Conservation (phyloP, 2,113 vertebrate genomes). For the Cyprinodon tularosa region DNA sequence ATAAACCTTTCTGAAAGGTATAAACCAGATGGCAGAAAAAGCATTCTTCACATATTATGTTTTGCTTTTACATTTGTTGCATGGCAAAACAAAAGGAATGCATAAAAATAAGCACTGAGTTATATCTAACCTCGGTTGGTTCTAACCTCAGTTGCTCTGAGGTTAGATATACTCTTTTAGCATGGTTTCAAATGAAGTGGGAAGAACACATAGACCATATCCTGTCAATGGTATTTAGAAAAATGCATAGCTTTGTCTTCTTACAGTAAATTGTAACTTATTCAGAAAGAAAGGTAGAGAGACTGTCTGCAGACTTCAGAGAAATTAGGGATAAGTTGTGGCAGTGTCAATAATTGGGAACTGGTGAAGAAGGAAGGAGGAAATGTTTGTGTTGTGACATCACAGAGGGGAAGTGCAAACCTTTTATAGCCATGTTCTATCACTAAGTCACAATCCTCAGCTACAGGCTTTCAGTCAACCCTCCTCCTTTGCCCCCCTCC, state of each 20-base stretch:
- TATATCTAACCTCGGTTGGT: too few species aligned
- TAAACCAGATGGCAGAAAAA: too few species aligned
- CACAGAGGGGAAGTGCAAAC: conserved; percentile 73
- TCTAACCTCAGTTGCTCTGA: background rate
- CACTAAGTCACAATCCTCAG: conserved; percentile 67
- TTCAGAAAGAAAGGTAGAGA: conserved; percentile 6
- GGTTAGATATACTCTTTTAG: too few species aligned
- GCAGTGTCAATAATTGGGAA: conserved; percentile 54
- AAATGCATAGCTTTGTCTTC: background rate
- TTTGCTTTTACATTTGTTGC: too few species aligned
- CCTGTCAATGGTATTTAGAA: background rate
- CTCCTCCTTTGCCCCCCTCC: conserved; percentile 48
- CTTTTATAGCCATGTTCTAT: conserved; percentile 77
- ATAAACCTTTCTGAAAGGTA: too few species aligned
- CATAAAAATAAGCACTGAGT: too few species aligned
- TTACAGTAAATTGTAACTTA: background rate
- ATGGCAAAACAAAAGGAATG: too few species aligned
- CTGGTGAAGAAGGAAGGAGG: conserved; percentile 58
- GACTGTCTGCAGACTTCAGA: conserved; percentile 4
- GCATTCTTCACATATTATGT: too few species aligned
- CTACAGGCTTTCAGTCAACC: conserved; percentile 40
- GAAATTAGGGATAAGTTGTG: conserved; percentile 47
- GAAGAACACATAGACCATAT: background rate
- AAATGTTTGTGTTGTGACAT: conserved; percentile 72
- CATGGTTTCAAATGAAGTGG: background rate